Conservation (phyloP, 2,797 vertebrate genomes). For the Heliangelus exortis region DNA sequence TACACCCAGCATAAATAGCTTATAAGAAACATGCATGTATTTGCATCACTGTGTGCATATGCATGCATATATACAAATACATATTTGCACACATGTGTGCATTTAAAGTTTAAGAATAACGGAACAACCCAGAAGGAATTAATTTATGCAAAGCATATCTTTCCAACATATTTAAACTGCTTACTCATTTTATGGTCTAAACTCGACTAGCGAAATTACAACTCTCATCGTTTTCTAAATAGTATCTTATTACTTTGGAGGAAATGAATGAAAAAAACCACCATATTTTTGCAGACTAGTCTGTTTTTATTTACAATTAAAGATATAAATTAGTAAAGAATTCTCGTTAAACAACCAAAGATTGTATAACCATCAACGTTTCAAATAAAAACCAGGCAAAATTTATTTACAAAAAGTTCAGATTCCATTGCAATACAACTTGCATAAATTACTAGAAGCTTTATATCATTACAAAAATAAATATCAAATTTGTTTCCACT, state of each 20-base stretch:
- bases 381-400: constrained; percentile 97
- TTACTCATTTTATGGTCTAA: constrained; percentile 74
- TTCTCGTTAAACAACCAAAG: constrained; percentile 91
- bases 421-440: constrained; percentile 99
- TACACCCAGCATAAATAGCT: neutral
- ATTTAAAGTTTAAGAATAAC: constrained; percentile 31
- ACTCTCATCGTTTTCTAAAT: constrained; percentile 11
- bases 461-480: constrained; percentile 99
- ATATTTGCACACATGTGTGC: neutral
- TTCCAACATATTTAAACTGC: constrained; percentile 72
- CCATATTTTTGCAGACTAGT: constrained; percentile 83
- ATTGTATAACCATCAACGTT: constrained; percentile 91
- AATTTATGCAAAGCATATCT: constrained; percentile 57
- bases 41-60: neutral
- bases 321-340: constrained; percentile 99
- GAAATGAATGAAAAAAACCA: constrained; percentile 79
- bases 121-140: constrained; percentile 39
- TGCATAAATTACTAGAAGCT: constrained; percentile 99
- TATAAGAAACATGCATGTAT: constrained; percentile 38
- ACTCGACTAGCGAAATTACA: neutral
- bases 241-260: neutral
- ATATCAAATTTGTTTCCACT: constrained; percentile 99
- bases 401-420: constrained; percentile 98
- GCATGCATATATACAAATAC: neutral
- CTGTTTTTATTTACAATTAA: constrained; percentile 97